Evolutionary conservation across 2,888 invertebrate genomes (phyloP), one percentile per base, ranked within the genome.

Genomic region (Eueremaeus valkanovi): DNA sequence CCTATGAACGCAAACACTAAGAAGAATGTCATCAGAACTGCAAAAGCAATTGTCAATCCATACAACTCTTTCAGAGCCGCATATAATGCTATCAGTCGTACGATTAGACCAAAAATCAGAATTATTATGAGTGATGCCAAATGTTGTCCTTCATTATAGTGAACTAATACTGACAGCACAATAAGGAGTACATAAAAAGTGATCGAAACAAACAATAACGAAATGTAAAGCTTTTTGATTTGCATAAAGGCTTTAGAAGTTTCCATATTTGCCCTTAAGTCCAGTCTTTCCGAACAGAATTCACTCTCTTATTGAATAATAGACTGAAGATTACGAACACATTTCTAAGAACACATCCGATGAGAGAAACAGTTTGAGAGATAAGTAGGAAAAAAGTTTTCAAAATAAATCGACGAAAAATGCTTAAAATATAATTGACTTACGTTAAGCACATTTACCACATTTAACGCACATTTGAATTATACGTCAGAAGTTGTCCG

Each of bases 161-260:
- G 66, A n/a, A 66, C 21, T 24, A 66, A 21, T 21, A 66, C 21
- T 5, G 66, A 66, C 31, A 66, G n/a, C 3, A 40, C 40, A 9
- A 66, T 66, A 9, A 66, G 36, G 1, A 66, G 36, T 3, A 66
- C 66, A 21, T 66, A 66, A 18, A 66, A 66, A 21, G 66, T 40
- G 5, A 66, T 66, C 21, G 66, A 66, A 21, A 18, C 66, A 18
- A 33, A 66, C 21, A 66, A n/a, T 36, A 66, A 21, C 3, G 66
- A 66, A 31, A 66, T 66, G 21, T 66, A 66, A 18, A 66, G 36
- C n/a, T 21, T 66, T 31, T 66, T 66, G 1, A 36, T 66, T 66
- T 66, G 66, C 36, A 40, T 40, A 36, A 66, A 66, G 21, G 21
- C 36, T 66, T 40, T 21, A 18, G 66, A 66, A 9, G n/a, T n/a